These are phyloP conservation scores for Motacilla alba DNA, from an alignment of 2,113 vertebrate genomes.

Conservation along the genomic window DNA sequence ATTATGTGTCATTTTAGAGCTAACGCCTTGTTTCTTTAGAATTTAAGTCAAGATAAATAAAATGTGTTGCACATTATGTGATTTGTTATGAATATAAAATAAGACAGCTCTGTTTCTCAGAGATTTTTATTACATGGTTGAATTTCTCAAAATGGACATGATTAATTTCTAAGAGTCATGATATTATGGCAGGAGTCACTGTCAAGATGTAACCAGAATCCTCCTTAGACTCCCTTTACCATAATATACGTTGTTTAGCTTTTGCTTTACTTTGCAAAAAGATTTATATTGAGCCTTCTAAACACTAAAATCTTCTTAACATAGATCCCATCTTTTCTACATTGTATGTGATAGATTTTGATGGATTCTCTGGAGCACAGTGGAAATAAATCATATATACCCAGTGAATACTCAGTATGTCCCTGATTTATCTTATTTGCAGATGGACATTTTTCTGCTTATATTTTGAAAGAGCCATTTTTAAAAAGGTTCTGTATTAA, in stretches of 20 bases:
- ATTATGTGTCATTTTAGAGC: background rate
- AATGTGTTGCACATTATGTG: background rate
- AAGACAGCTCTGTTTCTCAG: background rate
- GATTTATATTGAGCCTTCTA: background rate
- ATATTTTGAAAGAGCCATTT: background rate
- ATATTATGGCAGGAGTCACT: background rate
- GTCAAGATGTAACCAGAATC: background rate
- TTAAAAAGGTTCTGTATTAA: background rate
- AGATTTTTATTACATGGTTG: background rate
- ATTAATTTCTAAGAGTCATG: background rate
- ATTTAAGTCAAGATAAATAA: background rate
- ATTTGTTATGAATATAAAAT: background rate
- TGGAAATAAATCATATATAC: background rate
- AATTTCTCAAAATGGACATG: background rate
- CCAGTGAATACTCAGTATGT: background rate
- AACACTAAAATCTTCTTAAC: slow-evolving; percentile 24
- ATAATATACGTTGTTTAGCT: background rate
- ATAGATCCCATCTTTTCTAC: slow-evolving; percentile 2
- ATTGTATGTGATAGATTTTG: slow-evolving; percentile 9
- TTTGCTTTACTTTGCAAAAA: slow-evolving; percentile 22
- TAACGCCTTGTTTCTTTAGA: background rate
- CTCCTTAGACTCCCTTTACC: background rate
- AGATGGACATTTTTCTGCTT: background rate
- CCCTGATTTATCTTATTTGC: background rate
- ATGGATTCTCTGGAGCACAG: background rate